Percentiles rank a stretch among this genome's conserved stretches.
These are phyloP conservation scores for Rhizomys pruinosus DNA, from an alignment of 2,113 vertebrate genomes.

Conservation along the genomic window DNA sequence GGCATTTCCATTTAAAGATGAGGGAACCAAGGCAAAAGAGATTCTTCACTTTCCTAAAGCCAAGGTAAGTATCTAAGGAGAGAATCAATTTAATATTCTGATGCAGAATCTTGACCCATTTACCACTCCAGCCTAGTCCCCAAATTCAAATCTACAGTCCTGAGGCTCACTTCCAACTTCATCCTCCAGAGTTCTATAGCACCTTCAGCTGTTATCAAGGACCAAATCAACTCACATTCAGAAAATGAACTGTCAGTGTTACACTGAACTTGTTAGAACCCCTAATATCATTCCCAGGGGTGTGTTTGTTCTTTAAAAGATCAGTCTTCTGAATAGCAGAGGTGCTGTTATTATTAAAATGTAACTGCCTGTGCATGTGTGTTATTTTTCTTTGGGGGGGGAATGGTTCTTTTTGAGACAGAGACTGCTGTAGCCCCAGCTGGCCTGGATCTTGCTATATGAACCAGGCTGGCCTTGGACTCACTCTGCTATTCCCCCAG, in stretches of 20 bases:
- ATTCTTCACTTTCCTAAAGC: background rate
- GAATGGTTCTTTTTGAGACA: no score
- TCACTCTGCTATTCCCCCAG: no score
- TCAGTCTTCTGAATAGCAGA: background rate
- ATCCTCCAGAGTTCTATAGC: background rate
- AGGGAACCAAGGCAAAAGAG: background rate
- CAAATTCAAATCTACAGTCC: background rate
- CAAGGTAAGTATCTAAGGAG: background rate
- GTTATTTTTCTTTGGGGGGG: constrained; percentile 4
- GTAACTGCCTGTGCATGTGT: background rate
- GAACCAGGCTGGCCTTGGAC: no score
- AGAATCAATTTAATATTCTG: background rate
- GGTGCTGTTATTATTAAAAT: background rate
- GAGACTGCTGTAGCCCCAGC: no score
- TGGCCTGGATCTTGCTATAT: no score
- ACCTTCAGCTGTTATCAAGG: background rate
- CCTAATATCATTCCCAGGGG: background rate
- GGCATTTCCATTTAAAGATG: background rate
- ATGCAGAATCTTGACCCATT: background rate
- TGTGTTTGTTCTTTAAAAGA: background rate
- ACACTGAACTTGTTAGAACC: background rate
- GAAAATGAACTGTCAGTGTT: background rate
- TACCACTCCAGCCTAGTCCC: fast-evolving
- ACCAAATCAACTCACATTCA: background rate
- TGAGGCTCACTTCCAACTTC: background rate